Evolutionary conservation across 2,888 invertebrate genomes (phyloP).

Genomic region (Thymelicus sylvestris): DNA sequence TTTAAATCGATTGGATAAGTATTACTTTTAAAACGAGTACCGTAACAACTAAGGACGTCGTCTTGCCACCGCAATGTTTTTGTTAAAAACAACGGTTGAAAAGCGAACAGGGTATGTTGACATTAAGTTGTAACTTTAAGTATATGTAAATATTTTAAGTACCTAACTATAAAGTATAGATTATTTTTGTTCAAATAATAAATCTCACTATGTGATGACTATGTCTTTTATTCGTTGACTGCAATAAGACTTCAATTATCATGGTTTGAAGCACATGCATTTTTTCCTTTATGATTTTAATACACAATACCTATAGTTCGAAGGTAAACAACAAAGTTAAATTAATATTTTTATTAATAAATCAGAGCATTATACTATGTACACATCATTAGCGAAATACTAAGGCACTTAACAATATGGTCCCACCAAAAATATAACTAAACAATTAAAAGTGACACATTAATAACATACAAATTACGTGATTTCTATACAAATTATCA

Average conservation of each 20-base stretch:
- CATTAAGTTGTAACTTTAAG: constrained; percentile 75
- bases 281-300: too few species aligned
- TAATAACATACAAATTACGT: constrained; percentile 24
- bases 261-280: too few species aligned
- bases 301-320: background rate
- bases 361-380: constrained; percentile 67
- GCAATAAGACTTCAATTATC: background rate
- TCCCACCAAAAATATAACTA: constrained; percentile 67
- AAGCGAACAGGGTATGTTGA: constrained; percentile 82
- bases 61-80: constrained; percentile 67
- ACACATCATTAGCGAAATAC: constrained; percentile 58
- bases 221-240: constrained; percentile 4
- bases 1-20: constrained; percentile 17
- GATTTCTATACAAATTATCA: constrained; percentile 30
- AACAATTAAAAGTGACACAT: constrained; percentile 52
- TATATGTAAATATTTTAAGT: constrained; percentile 81
- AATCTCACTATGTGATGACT: constrained; percentile 76
- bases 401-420: constrained; percentile 81
- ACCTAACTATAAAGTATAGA: constrained; percentile 63
- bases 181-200: constrained; percentile 84
- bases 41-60: constrained; percentile 42
- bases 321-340: constrained; percentile 8
- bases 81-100: constrained; percentile 78
- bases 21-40: constrained; percentile 19
- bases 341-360: constrained; percentile 54